Percentiles rank a stretch among this genome's conserved stretches.
Conservation (phyloP, 2,113 vertebrate species). For the Gnathonemus echidnorhynchus region DNA sequence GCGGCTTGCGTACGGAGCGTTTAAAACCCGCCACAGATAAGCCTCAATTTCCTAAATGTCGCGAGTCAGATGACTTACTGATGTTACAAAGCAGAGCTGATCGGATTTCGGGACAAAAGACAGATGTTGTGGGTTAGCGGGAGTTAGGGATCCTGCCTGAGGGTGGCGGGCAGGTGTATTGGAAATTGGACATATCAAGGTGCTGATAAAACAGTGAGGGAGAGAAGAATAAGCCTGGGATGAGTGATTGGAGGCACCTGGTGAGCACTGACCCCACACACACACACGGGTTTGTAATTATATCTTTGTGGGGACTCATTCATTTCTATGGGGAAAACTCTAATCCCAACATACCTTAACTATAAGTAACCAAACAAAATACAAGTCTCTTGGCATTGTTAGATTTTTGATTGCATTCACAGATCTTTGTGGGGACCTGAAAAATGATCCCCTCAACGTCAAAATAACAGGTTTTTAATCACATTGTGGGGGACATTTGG, state of each 20-base stretch:
- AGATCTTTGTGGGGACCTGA: no score
- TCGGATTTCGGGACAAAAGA: constrained; percentile 60
- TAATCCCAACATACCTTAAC: no score
- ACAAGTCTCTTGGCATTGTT: no score
- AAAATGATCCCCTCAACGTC: no score
- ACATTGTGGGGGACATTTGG: no score
- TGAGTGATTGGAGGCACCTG: background rate
- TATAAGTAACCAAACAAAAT: no score
- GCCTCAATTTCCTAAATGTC: constrained; percentile 54
- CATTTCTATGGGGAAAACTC: no score
- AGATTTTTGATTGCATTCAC: no score
- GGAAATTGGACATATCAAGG: constrained; percentile 24
- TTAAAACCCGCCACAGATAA: constrained; percentile 48
- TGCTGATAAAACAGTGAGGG: background rate
- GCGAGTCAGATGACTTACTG: constrained; percentile 50
- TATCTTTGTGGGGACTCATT: no score
- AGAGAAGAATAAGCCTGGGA: background rate
- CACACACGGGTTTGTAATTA: background rate
- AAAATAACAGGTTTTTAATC: no score
- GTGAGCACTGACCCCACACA: background rate
- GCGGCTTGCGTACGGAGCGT: background rate
- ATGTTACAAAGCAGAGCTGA: constrained; percentile 54
- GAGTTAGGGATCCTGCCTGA: constrained; percentile 34
- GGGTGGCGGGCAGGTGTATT: constrained; percentile 29
- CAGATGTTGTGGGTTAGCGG: constrained; percentile 52